These are phyloP conservation scores for Operophtera brumata DNA, from an alignment of 2,888 invertebrate genomes.

Conservation along the genomic window DNA sequence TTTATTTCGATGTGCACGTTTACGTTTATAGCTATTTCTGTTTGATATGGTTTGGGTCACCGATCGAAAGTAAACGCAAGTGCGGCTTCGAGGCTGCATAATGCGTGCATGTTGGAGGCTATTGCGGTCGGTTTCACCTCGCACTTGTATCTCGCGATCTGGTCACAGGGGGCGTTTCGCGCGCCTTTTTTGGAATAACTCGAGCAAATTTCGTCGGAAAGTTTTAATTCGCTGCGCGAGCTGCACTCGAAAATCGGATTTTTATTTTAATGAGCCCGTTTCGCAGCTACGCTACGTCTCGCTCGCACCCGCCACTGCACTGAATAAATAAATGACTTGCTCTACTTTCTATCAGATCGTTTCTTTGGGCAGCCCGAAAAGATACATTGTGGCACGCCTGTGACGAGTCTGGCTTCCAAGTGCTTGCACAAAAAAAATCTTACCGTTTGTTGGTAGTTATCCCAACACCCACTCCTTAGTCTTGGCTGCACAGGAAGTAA, in stretches of 20 bases:
- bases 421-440: constrained; percentile 4
- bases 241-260: constrained; percentile 76
- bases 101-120: constrained; percentile 50
- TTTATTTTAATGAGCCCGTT: constrained; percentile 80
- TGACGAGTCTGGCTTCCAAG: constrained; percentile 5
- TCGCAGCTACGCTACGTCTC: constrained; percentile 57
- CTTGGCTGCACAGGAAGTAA: no score
- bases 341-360: constrained; percentile 80
- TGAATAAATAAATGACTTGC: constrained; percentile 80
- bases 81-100: constrained; percentile 26
- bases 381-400: constrained; percentile 42
- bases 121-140: constrained; percentile 75
- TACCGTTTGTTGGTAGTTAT: background rate
- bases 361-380: constrained; percentile 71
- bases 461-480: background rate
- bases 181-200: constrained; percentile 78
- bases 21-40: constrained; percentile 24
- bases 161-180: constrained; percentile 66
- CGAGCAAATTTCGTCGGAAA: constrained; percentile 78
- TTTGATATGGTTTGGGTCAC: constrained; percentile 34
- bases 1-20: constrained; percentile 16
- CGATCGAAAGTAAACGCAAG: constrained; percentile 52
- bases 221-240: constrained; percentile 73
- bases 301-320: constrained; percentile 71
- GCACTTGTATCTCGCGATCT: constrained; percentile 69